Evolutionary conservation across 2,797 vertebrate species (phyloP).

Genomic region (Tauraco hartlaubi): DNA sequence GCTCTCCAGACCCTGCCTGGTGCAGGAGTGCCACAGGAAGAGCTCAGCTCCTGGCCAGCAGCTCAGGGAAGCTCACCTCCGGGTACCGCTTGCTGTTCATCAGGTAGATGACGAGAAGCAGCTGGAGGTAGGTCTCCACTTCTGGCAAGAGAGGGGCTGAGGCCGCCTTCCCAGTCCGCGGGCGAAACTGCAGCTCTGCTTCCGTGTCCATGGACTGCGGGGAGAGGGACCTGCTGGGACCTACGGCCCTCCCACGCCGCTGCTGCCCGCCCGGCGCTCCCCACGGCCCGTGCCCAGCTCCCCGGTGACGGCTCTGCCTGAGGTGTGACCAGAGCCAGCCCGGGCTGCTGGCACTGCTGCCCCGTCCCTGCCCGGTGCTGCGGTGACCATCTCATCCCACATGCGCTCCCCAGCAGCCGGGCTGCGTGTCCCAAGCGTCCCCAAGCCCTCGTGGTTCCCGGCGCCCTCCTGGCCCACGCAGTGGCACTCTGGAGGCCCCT

Average conservation of each 20-base stretch:
- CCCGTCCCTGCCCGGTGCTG: neutral
- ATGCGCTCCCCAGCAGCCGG: fast-evolving
- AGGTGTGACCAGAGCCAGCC: neutral
- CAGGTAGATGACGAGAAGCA: constrained; percentile 93
- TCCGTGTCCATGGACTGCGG: constrained; percentile 92
- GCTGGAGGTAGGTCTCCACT: constrained; percentile 94
- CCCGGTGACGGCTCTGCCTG: neutral
- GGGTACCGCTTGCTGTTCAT: constrained; percentile 93
- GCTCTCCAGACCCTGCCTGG: neutral
- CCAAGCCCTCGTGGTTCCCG: neutral
- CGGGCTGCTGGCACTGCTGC: neutral
- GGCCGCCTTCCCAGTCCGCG: constrained; percentile 91
- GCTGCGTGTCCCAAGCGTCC: fast-evolving
- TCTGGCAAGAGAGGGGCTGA: constrained; percentile 90
- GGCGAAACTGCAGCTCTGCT: constrained; percentile 92
- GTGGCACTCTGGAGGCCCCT: fast-evolving
- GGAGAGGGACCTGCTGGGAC: neutral
- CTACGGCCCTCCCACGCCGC: fast-evolving
- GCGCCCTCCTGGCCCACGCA: fast-evolving
- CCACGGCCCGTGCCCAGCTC: neutral
- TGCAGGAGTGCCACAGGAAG: fast-evolving
- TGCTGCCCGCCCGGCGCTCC: fast-evolving
- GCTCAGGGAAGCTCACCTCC: constrained; percentile 78
- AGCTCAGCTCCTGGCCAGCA: neutral
- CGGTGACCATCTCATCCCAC: neutral